Base-by-base conservation (phyloP, 2,797 vertebrate genomes). In the Chromis chromis region DNA sequence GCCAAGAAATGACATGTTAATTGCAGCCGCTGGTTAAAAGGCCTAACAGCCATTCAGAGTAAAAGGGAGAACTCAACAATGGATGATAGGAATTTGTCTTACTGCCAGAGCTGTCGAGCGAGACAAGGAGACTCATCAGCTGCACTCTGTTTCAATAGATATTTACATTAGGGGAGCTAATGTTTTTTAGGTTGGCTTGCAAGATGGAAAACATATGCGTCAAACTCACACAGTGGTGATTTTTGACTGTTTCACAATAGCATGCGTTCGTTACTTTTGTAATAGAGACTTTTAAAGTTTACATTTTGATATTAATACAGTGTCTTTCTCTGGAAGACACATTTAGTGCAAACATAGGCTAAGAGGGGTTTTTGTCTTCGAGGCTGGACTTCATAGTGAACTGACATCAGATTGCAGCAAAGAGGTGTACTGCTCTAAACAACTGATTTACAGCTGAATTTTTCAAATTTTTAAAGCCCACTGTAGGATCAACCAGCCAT, bases 1-100 rank as follows among this genome's bases (percentile, higher is more conserved):
- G 86, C 84, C 82, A 90, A 88, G 78, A 82, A 86, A 88, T 88
- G 82, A 89, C 79, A 81, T 86, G 85, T 83, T 90, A 91, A 92
- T 91, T 88, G 82, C 74, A 74, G 77, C 78, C 46, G 55, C 82
- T 82, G 77, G 79, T 86, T 86, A 83, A 89, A 88, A 89, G 75
- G 79, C 85, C 76, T 72, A 69, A 72, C 69, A 81, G 85, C 69
- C 70, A 86, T 85, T 86, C 75, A 70, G 79, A 65, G 65, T 75
- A 76, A 86, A 85, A 87, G 58, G 62, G 48, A 78, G 70, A 86
- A 76, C 62, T 83, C 77, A 70, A 86, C 89, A 85, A 82, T 74
- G 68, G 82, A 76, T 90, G 82, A 84, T 85, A 60, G 79, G 63
- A 86, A 86, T 86, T 83, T 83, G 81, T 89, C 85, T 79, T 70